Conservation (phyloP, 1,140 invertebrate genomes). For the Lanistes nyassanus region DNA sequence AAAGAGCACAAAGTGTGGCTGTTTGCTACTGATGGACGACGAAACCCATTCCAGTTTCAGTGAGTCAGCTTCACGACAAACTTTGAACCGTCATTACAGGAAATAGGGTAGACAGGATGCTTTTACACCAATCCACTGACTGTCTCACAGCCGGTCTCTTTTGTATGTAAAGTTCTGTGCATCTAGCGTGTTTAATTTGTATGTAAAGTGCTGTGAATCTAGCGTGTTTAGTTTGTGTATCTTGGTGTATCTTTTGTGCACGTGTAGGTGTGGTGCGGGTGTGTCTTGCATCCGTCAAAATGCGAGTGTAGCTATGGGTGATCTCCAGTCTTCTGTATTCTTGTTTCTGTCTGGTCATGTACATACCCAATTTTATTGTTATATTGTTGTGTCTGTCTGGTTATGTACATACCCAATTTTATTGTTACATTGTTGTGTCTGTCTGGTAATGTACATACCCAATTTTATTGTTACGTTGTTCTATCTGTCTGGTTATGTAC, state of each 20-base stretch:
- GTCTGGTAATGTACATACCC: not conserved
- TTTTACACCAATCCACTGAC: no score
- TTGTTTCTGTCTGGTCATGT: not conserved
- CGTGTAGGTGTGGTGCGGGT: no score
- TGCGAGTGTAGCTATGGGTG: not conserved
- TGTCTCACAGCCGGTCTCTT: no score
- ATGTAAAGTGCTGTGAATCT: not conserved
- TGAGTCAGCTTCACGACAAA: conserved; percentile 1
- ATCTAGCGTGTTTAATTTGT: not conserved
- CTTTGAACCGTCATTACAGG: not conserved
- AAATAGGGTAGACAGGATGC: no score
- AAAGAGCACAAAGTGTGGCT: conserved; percentile 24
- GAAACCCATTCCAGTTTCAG: conserved; percentile 22
- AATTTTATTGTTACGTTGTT: not conserved
- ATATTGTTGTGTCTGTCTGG: no score
- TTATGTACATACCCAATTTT: no score
- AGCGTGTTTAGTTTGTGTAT: not conserved
- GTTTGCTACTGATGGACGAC: conserved; percentile 27
- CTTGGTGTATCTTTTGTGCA: not conserved
- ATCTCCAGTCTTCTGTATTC: not conserved
- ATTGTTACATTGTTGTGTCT: no score
- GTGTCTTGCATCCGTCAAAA: not conserved
- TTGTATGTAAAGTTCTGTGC: no score
- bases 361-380: no score
- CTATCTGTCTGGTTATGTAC: not conserved